A percentile compares a stretch with the other conserved stretches of the same genome.
These are phyloP conservation scores for Cephus rjabovi DNA, from an alignment of 2,888 invertebrate genomes.

Conservation along the genomic window DNA sequence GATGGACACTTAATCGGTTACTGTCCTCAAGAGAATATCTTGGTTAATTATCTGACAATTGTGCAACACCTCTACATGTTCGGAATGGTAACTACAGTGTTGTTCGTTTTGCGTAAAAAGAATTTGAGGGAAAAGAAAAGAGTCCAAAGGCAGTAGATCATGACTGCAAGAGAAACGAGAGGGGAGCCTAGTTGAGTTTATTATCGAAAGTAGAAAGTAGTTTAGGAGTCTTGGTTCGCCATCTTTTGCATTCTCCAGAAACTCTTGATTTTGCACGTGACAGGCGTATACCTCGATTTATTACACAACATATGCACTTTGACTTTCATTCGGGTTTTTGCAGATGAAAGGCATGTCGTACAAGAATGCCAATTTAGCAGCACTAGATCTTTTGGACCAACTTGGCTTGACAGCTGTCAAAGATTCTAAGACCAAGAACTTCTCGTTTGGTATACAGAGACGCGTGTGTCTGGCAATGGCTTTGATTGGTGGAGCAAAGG, in stretches of 20 bases:
- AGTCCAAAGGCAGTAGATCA: neutral
- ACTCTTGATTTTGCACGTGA: neutral
- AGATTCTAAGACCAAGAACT: conserved; percentile 20
- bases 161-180: neutral
- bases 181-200: neutral
- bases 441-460: conserved; percentile 25
- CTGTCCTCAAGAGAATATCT: conserved; percentile 38
- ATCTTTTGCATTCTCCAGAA: neutral
- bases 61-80: conserved; percentile 34
- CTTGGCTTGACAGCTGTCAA: conserved; percentile 25
- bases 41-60: conserved; percentile 34
- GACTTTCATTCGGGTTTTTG: neutral
- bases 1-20: conserved; percentile 27
- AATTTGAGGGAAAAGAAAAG: neutral
- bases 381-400: conserved; percentile 24
- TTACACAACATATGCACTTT: neutral
- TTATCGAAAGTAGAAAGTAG: conserved; percentile 4
- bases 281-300: neutral
- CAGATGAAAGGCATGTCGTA: conserved; percentile 36
- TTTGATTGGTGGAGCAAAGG: conserved; percentile 33
- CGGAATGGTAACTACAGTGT: conserved; percentile 32
- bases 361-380: conserved; percentile 22
- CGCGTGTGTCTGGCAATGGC: conserved; percentile 37
- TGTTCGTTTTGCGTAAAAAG: neutral
- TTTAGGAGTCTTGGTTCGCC: neutral